These are phyloP conservation scores for Pardalotus punctatus DNA, from an alignment of 2,113 vertebrate genomes.

Conservation along the genomic window DNA sequence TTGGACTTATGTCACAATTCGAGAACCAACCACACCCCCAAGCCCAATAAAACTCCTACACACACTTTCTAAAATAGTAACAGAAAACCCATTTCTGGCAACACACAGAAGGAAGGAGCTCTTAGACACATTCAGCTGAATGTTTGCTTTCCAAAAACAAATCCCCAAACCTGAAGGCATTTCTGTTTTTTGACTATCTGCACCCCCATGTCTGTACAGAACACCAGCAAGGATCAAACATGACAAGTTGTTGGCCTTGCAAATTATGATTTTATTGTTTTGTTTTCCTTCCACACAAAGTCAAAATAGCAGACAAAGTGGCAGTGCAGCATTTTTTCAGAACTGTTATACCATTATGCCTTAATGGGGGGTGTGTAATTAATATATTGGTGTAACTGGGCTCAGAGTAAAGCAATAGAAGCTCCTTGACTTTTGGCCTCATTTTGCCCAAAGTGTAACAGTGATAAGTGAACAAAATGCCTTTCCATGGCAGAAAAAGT, in stretches of 20 bases:
- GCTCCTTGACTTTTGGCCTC: background rate
- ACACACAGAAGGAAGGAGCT: background rate
- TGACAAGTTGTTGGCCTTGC: background rate
- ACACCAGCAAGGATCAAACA: rapidly evolving
- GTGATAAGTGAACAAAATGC: background rate
- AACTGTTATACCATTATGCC: background rate
- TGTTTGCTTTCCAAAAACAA: background rate
- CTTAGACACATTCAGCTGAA: background rate
- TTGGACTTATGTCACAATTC: background rate
- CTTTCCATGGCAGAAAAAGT: background rate
- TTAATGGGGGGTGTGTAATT: background rate
- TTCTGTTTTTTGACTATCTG: background rate
- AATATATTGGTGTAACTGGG: background rate
- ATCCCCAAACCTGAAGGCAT: background rate
- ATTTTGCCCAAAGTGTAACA: background rate
- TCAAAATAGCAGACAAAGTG: background rate
- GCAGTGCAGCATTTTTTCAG: background rate
- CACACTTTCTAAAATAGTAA: background rate
- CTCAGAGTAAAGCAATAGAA: background rate
- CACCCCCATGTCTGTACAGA: background rate
- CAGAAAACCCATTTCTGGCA: background rate
- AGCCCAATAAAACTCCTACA: background rate
- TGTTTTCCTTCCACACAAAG: background rate
- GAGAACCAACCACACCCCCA: background rate
- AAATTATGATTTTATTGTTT: background rate